Conservation (phyloP, 2,113 vertebrate genomes). For the Rostratula benghalensis region DNA sequence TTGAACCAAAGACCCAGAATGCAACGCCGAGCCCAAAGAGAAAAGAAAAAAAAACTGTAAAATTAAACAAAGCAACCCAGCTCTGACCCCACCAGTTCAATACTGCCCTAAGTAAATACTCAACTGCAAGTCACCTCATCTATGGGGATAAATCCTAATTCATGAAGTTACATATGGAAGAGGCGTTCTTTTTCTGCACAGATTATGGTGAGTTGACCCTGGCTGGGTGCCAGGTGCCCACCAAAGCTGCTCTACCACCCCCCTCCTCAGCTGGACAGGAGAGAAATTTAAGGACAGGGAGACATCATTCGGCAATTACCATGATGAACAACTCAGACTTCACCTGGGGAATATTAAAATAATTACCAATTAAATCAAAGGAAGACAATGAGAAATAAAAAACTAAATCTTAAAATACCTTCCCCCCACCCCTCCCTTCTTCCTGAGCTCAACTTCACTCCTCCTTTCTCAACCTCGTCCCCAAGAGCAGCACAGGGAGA, state of each 20-base stretch:
- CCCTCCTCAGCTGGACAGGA: background rate
- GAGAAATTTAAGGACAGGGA: background rate
- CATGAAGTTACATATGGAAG: background rate
- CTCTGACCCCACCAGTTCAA: background rate
- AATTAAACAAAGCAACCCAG: background rate
- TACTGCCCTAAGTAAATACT: background rate
- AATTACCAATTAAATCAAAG: background rate
- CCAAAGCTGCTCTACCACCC: background rate
- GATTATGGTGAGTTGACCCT: background rate
- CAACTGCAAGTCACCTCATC: background rate
- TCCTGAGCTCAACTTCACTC: background rate
- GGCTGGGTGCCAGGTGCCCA: background rate
- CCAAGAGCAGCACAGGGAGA: background rate
- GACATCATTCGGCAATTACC: background rate
- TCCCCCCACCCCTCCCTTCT: background rate
- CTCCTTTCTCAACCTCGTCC: background rate
- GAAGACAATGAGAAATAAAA: background rate
- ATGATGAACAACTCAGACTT: background rate
- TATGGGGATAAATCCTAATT: background rate
- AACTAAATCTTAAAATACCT: background rate
- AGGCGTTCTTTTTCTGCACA: background rate
- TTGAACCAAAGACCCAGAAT: background rate
- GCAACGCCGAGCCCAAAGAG: background rate
- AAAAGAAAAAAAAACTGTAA: background rate
- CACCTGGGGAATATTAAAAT: background rate